Base-by-base conservation (phyloP, 2,797 vertebrate genomes). In the Pipistrellus kuhlii region DNA sequence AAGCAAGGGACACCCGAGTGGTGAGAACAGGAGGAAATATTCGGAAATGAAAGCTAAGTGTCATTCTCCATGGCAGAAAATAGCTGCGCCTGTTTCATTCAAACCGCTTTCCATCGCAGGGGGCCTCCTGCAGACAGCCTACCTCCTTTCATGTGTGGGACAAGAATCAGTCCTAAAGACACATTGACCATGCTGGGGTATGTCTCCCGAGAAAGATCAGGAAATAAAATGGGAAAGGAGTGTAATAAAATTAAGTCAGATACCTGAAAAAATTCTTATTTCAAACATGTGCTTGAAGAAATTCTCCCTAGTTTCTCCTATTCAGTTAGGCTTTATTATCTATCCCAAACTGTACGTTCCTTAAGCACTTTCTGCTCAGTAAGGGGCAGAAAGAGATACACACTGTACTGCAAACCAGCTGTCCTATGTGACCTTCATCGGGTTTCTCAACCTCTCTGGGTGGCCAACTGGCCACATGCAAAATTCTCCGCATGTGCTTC, bases 31-130 rank as follows among this genome's bases (percentile, higher is more conserved):
- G 51, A 72, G 64, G 48, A 68, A 59, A 20, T 51, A 53, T 59
- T 83, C 84, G 75, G 59, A 90, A 78, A 91, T 27, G 55, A 93
- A 64, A 93, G 64, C 41, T 11, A 88, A 81, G 32, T 4, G 30
- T 11, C 20, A 83, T 55, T 59, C 30, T 69, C 69, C 44, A 35
- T 15, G 14, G 21, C 66, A 78, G 32, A 87, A 85, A 85, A 48
- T 2, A 81, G 84, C 62, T 87, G n/a, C 6, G 72, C 55, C 64
- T 32, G 23, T 82, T 44, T 62, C 32, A 68, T 77, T 84, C 57
- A 41, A 23, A 44, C 6, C 17, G 27, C 18, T 80, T 87, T 82
- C 51, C 44, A 44, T 41, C 8, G 10, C 2, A 41, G 5, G 7
- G 1, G 5, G 1, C 48, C 73, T 32, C 62, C 53, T 69, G 69